Conservation (phyloP, 2,113 vertebrate genomes). For the Menidia beryllina region DNA sequence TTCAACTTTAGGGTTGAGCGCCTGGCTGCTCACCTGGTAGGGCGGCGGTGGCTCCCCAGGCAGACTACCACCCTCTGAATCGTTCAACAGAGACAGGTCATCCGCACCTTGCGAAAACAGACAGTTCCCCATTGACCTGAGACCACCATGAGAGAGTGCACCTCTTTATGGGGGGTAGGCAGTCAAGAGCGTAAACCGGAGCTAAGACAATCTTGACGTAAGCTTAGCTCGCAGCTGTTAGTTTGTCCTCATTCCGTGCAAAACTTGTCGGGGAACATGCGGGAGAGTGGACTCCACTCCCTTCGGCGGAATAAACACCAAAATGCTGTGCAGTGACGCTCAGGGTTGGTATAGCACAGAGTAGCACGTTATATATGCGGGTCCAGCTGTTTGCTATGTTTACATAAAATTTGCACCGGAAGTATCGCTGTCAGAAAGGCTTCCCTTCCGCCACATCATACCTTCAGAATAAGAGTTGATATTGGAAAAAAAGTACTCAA, state of each 20-base stretch:
- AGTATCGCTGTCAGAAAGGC: conserved; percentile 7
- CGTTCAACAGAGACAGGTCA: conserved; percentile 86
- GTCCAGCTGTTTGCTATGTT: conserved; percentile 32
- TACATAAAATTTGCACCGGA: conserved; percentile 49
- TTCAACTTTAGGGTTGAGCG: not conserved
- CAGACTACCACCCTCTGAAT: conserved; percentile 86
- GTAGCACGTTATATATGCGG: not conserved
- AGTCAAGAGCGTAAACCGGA: not conserved
- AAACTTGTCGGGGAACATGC: not conserved
- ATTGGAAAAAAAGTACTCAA: not conserved
- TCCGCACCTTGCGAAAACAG: conserved; percentile 85
- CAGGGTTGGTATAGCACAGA: too few relatives aligned
- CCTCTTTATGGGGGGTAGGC: not conserved
- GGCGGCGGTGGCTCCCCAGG: conserved; percentile 83
- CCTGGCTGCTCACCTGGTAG: conserved; percentile 74
- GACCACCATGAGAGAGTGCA: conserved; percentile 61
- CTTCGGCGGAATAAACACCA: not conserved
- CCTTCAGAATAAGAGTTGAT: conserved; percentile 9
- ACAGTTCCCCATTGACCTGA: conserved; percentile 85
- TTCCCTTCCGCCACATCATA: not conserved
- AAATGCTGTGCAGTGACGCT: too few relatives aligned
- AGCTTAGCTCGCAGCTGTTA: conserved; percentile 30
- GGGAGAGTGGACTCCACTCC: not conserved
- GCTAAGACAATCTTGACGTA: not conserved
- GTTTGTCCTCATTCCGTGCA: conserved; percentile 23